Evolutionary conservation across 2,113 vertebrate species (phyloP), one percentile per base, ranked within the genome.

Genomic region (Tenrec ecaudatus): DNA sequence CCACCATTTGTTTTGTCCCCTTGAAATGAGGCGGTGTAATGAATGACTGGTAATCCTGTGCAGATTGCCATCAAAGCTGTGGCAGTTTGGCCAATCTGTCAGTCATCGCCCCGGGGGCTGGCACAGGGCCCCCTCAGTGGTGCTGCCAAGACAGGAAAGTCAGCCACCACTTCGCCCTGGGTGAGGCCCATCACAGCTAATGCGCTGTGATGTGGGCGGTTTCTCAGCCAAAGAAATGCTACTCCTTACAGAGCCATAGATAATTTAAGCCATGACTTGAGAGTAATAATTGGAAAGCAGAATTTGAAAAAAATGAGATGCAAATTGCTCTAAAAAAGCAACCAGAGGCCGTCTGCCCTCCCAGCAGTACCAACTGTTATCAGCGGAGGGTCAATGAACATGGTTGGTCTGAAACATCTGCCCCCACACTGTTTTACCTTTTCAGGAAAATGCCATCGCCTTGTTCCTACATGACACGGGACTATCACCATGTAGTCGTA

Each of bases 191-290:
- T 96, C 96, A 94, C 90, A 14, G 7, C 83, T 97, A 97, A 98
- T 90, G 82, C 5, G 3, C 27, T 88, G 92, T 94, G 95, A 97
- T 97, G 87, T 92, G 82, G 90, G 95, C 92, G 71, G 62, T 95
- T 93, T 95, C 93, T 90, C 96, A 82, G 93, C 96, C 97, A 95
- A 96, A 96, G 97, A 97, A 96, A 96, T 95, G 96, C 92, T 64
- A 19, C 95, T 98, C 96, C 97, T 98, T 86, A 71, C 97, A 96
- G 97, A 97, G 95, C 96, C 97, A 91, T 95, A 95, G 96, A 97
- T 98, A 98, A 98, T 98, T 97, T 98, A 98, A 98, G 96, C 92
- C 91, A 93, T 98, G 98, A 97, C 97, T 97, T 96, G 96, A 97
- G 96, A 98, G 94, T 95, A 97, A 95, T 97, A 97, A 98, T 96